Percentiles rank a stretch among this genome's conserved stretches.
These are phyloP conservation scores for Helobdella robusta DNA, from an alignment of 2,888 invertebrate genomes.

Conservation along the genomic window DNA sequence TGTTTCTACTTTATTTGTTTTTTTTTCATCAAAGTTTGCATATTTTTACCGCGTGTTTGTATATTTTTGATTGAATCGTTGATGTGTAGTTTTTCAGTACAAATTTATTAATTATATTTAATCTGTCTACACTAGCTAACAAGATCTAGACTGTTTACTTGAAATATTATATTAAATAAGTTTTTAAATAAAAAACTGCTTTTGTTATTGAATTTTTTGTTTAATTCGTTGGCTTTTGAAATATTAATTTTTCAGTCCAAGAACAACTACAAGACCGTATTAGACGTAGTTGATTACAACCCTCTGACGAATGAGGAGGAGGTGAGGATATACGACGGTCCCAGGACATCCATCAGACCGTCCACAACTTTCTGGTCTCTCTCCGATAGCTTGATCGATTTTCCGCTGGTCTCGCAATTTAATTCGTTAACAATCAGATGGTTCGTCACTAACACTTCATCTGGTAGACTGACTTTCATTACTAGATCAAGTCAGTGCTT, in stretches of 20 bases:
- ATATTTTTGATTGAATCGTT: too few species aligned
- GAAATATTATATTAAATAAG: neutral
- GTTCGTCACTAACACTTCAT: conserved; percentile 39
- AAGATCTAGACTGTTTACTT: neutral
- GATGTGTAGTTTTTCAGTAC: too few species aligned
- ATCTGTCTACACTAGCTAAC: too few species aligned
- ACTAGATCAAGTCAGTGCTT: conserved; percentile 41
- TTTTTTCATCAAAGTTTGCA: too few species aligned
- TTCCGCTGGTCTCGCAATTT: conserved; percentile 72
- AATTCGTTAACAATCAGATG: conserved; percentile 44
- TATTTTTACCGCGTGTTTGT: too few species aligned
- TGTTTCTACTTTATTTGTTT: too few species aligned
- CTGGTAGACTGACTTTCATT: conserved; percentile 45
- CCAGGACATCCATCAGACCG: conserved; percentile 16
- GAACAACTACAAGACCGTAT: conserved; percentile 35
- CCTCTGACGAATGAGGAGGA: conserved; percentile 42
- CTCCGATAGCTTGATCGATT: conserved; percentile 71
- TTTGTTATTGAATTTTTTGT: neutral
- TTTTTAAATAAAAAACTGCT: neutral
- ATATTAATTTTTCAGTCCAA: conserved; percentile 19
- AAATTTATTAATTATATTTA: too few species aligned
- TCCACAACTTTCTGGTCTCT: conserved; percentile 30
- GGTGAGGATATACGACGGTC: conserved; percentile 40
- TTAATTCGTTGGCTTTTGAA: neutral
- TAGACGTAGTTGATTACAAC: conserved; percentile 46